phyloP scores from a whole-genome alignment of 2,888 invertebrate genomes.

The Cephus nigrinus region DNA sequence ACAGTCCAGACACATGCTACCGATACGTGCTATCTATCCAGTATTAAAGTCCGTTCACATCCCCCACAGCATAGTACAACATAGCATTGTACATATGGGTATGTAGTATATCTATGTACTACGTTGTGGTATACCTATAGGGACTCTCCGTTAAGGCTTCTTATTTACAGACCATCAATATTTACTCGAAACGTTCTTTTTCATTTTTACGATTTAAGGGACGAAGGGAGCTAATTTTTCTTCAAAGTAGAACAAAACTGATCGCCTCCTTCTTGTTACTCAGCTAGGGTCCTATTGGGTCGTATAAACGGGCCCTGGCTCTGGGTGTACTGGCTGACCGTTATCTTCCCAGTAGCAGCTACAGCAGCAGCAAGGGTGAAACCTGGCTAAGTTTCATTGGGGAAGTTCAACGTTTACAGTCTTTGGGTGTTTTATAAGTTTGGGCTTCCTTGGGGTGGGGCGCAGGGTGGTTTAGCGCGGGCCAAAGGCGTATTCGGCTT shows the following conservation, averaged over 20 bases:
- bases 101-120: background rate
- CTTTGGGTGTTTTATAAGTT: constrained; percentile 16
- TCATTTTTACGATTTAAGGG: background rate
- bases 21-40: background rate
- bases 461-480: background rate
- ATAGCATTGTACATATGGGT: background rate
- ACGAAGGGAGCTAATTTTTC: background rate
- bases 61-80: background rate
- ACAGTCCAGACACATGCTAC: background rate
- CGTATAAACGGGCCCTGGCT: background rate
- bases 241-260: background rate
- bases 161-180: background rate
- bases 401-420: constrained; percentile 26
- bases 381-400: constrained; percentile 16
- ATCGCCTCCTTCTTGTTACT: background rate
- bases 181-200: background rate
- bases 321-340: background rate
- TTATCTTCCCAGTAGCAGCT: background rate
- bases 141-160: too few species aligned
- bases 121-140: background rate
- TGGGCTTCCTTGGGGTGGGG: background rate
- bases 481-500: constrained; percentile 29
- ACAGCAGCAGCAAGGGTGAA: background rate
- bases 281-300: background rate
- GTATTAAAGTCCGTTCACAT: background rate